These are phyloP conservation scores for Ganaspis brasiliensis DNA, from an alignment of 2,888 invertebrate species.

Conservation along the genomic window DNA sequence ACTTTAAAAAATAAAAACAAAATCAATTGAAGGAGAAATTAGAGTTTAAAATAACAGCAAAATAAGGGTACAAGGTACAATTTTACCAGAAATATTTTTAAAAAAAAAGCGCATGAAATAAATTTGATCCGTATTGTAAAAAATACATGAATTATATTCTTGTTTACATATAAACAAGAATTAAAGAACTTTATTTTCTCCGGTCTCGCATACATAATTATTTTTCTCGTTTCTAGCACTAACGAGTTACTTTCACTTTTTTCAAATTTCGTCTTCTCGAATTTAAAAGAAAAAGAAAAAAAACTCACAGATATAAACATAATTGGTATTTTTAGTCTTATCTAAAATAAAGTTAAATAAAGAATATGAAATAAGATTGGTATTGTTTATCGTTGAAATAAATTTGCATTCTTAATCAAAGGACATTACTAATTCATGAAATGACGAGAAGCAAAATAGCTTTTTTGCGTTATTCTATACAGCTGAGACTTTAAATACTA, in stretches of 20 bases:
- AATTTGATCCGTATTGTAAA: no score
- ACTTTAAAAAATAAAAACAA: constrained; percentile 3
- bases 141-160: no score
- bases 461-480: constrained; percentile 38
- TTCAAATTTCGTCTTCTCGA: not conserved
- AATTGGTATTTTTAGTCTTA: no score
- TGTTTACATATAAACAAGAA: no score
- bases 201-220: no score
- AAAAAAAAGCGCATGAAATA: no score
- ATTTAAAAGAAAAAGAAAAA: not conserved
- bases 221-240: not conserved
- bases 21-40: not conserved
- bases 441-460: constrained; percentile 28
- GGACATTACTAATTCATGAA: not conserved
- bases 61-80: not conserved
- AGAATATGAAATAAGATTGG: not conserved
- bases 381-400: not conserved
- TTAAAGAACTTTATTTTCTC: no score
- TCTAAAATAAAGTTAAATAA: no score
- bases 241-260: not conserved
- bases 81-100: no score
- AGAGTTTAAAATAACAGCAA: not conserved
- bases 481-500: constrained; percentile 45
- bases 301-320: no score
- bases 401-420: not conserved